A percentile compares a stretch with the other conserved stretches of the same genome.
phyloP scores from a whole-genome alignment of 2,888 invertebrate genomes.

The Drosophila stalkeri region DNA sequence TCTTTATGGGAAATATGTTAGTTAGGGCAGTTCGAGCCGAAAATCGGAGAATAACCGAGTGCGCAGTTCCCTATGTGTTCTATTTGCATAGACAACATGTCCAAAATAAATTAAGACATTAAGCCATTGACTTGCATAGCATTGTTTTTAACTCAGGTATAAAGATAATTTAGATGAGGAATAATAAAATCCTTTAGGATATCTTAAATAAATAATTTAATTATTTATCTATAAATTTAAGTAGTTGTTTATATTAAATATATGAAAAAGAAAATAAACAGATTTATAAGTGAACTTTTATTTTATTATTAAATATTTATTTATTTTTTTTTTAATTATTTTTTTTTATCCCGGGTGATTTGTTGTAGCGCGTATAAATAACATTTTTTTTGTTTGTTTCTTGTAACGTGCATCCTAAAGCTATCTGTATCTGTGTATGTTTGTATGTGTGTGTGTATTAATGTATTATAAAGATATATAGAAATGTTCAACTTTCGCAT shows the following conservation, averaged over 20 bases:
- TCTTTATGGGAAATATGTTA: not conserved
- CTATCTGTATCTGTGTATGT: conserved; percentile 37
- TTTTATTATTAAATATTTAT: conserved; percentile 27
- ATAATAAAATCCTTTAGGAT: not conserved
- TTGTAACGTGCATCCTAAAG: conserved; percentile 49
- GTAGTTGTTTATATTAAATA: not conserved
- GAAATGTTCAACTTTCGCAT: conserved; percentile 59
- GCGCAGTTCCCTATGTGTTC: not conserved
- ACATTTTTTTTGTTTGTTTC: conserved; percentile 54
- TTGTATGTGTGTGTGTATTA: conserved; percentile 30
- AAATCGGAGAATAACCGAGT: not conserved
- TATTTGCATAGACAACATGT: not conserved
- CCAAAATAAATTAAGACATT: not conserved
- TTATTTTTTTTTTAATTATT: conserved; percentile 2
- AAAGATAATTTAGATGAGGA: not conserved
- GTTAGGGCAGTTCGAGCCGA: not conserved
- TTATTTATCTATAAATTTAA: not conserved
- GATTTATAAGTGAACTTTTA: conserved; percentile 54
- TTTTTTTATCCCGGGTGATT: conserved; percentile 49
- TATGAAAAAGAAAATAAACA: conserved; percentile 31
- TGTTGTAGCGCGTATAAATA: conserved; percentile 64
- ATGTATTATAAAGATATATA: conserved; percentile 52
- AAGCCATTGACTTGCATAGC: not conserved
- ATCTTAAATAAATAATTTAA: too few species aligned
- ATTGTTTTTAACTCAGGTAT: not conserved